Evolutionary conservation across 1,140 invertebrate species (phyloP).

Genomic region (Drosophila neocordata): DNA sequence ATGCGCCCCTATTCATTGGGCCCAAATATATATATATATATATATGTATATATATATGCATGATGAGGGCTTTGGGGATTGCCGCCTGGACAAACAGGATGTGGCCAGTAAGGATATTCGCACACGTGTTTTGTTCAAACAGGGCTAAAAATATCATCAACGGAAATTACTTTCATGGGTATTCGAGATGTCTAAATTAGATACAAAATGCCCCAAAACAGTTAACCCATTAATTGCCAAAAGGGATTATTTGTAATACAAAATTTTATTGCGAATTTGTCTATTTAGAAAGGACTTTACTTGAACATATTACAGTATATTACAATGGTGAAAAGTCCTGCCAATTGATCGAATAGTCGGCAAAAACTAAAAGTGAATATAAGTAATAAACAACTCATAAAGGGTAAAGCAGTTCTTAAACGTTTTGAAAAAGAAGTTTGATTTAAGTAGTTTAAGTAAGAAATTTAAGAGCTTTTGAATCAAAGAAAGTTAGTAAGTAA

Average conservation of each 20-base stretch:
- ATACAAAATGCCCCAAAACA: neutral
- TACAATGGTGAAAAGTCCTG: too few species aligned
- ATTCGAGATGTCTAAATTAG: slow-evolving; percentile 13
- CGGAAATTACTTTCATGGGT: slow-evolving; percentile 42
- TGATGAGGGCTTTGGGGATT: slow-evolving; percentile 2
- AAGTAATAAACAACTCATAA: too few species aligned
- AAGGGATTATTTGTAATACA: neutral
- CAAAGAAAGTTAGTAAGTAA: too few species aligned
- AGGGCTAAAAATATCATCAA: slow-evolving; percentile 46
- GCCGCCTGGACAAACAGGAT: neutral
- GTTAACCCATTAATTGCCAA: neutral
- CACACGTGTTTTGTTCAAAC: slow-evolving; percentile 35
- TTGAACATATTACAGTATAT: too few species aligned
- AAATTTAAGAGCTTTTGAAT: too few species aligned
- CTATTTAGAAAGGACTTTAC: neutral
- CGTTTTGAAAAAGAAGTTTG: too few species aligned
- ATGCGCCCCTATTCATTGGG: slow-evolving; percentile 8
- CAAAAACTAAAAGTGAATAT: too few species aligned
- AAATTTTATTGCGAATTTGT: neutral
- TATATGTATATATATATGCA: neutral
- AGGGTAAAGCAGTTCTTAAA: too few species aligned
- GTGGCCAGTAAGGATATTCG: slow-evolving; percentile 4
- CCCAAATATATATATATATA: neutral
- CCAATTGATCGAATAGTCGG: too few species aligned
- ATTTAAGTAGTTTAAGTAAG: too few species aligned